A percentile compares a stretch with the other conserved stretches of the same genome.
Evolutionary conservation across 2,113 vertebrate genomes (phyloP).

Genomic region (Vimba vimba): DNA sequence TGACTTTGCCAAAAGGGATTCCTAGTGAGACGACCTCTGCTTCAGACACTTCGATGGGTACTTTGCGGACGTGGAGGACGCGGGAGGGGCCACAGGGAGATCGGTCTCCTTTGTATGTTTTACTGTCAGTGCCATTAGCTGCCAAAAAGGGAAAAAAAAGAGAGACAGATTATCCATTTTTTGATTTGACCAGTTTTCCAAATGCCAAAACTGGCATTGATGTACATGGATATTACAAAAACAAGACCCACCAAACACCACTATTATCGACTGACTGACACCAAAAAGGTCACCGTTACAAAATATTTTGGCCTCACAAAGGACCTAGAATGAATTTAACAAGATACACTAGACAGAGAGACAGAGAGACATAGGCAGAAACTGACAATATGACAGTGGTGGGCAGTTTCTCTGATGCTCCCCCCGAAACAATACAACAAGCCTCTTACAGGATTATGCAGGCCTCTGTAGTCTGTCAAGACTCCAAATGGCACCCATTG

Average conservation of each 20-base stretch:
- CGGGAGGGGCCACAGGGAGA: slow-evolving; percentile 76
- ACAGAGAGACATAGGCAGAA: slow-evolving; percentile 9
- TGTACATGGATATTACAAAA: slow-evolving; percentile 1
- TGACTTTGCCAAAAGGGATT: slow-evolving; percentile 86
- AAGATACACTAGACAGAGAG: neutral
- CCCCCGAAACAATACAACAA: slow-evolving; percentile 36
- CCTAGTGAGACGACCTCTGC: slow-evolving; percentile 83
- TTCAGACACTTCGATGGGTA: slow-evolving; percentile 81
- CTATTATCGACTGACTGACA: neutral
- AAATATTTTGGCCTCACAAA: slow-evolving; percentile 3
- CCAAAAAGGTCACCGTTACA: neutral
- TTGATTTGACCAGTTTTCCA: neutral
- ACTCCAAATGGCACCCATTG: slow-evolving; percentile 46
- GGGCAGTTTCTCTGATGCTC: neutral
- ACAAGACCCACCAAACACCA: slow-evolving; percentile 11
- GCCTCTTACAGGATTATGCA: slow-evolving; percentile 48
- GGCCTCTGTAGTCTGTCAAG: slow-evolving; percentile 31
- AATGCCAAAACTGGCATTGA: slow-evolving; percentile 30
- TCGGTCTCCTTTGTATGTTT: slow-evolving; percentile 75
- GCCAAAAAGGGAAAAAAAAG: slow-evolving; percentile 56
- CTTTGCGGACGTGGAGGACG: slow-evolving; percentile 83
- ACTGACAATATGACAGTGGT: neutral
- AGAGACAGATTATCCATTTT: neutral
- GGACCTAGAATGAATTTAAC: neutral
- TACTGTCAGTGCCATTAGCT: slow-evolving; percentile 80